Base-by-base conservation (phyloP, 2,113 vertebrate species). In the Daubentonia madagascariensis region DNA sequence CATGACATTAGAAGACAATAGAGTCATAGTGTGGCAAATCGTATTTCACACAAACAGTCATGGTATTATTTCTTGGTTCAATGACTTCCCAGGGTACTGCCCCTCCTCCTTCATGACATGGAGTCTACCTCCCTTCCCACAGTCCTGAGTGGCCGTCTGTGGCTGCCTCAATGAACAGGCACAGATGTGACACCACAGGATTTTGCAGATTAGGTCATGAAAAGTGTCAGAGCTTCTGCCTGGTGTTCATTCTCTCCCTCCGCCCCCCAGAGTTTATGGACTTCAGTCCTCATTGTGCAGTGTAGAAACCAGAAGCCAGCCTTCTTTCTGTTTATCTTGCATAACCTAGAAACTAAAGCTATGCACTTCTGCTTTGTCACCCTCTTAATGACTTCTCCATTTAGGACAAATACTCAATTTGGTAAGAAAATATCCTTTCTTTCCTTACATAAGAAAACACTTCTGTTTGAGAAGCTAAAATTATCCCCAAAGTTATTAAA, bases 361-460 rank as follows among this genome's bases (percentile, higher is more conserved):
- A 40, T 8, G 10, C 11, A 48, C 94, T 85, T 73, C 22, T 57
- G 12, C 25, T 48, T 43, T 52, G 95, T 80, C 84, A 45, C 35
- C 11, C n/a, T 67, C 61, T 12, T 37, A 12, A 59, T 37, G 70
- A 83, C 37, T 52, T 91, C 40, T 80, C 87, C 72, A 68, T n/a
- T 81, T 12, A 80, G 48, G 59, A 40, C 2, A 2, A 88, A 28
- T 73, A 50, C 23, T 43, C 61, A 75, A 81, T 89, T 85, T 85
- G 73, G 48, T 81, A 50, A 91, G 59, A 63, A 94, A 79, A 89
- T 52, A 59, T 45, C 50, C 68, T 85, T 89, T 54, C 65, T 50
- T 92, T 91, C 32, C 67, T 97, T 91, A 63, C 18, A 48, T 32
- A 76, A 59, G 70, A 81, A 91, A 95, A 54, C 22, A 35, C 61